Evolutionary conservation across 1,140 invertebrate genomes (phyloP), one percentile per base, ranked within the genome.

Genomic region (Hestina assimilis): DNA sequence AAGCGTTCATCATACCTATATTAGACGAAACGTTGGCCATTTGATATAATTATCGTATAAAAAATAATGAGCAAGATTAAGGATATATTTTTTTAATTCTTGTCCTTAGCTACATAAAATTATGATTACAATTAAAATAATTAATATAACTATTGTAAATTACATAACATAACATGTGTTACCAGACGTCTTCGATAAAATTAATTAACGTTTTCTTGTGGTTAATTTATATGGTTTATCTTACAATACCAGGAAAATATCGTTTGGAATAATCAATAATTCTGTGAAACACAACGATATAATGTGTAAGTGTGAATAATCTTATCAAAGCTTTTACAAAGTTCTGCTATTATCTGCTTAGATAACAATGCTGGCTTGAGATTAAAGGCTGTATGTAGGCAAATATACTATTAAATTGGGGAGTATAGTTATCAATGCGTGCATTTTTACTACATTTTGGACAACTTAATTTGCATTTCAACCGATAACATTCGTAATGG

Each of bases 321-420:
- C 42, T 69, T 82, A 82, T 82, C 75, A 71, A 72, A 67, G 76
- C 80, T 83, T 81, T 83, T 75, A 83, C 73, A 43, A 72, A 72
- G 69, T 72, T 66, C 55, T 56, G 52, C 40, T 45, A 62, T 77
- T 84, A 82, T 84, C 81, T 72, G 63, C 63, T 74, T 68, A 75
- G 81, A 83, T 84, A 79, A 74, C 19, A 19, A 9, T 64, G 65
- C 59, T 73, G 66, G 79, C 78, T 83, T 81, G 78, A 84, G 81
- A 79, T 84, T 68, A 19, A 38, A 38, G 19, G 33, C 33, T 19
- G 7, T 38, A 75, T 81, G 75, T 61, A 29, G 38, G 9, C 28
- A 8, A 28, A 28, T 28, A 28, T 28, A 7, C 8, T 9, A 28
- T n/a, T 28, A 7, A n/a, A 28, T 28, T 7, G 24, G n/a, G 6